Percentiles rank a stretch among this genome's conserved stretches.
These are phyloP conservation scores for Alethe castanea DNA, from an alignment of 2,113 vertebrate genomes.

Conservation along the genomic window DNA sequence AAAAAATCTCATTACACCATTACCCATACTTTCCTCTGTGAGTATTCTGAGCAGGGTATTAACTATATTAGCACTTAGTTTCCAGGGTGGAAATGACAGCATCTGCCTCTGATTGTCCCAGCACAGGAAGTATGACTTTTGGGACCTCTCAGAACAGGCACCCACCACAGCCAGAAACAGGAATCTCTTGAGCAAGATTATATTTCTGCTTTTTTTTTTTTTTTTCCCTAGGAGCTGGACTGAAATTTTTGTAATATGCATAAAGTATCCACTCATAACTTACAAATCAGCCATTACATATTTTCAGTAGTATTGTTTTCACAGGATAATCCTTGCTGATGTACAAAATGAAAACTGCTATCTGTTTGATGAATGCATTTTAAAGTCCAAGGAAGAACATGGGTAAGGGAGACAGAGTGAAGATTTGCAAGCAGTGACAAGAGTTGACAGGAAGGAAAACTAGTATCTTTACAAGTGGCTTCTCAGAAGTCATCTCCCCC, in stretches of 20 bases:
- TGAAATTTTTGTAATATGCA: background rate
- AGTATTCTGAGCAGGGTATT: background rate
- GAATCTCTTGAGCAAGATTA: background rate
- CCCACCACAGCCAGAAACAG: background rate
- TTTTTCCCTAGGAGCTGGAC: background rate
- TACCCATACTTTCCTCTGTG: background rate
- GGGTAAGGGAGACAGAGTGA: background rate
- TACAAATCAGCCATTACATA: background rate
- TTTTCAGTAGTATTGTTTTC: slow-evolving; percentile 5
- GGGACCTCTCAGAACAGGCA: background rate
- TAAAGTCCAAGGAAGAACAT: background rate
- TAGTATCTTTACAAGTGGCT: background rate
- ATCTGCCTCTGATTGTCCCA: background rate
- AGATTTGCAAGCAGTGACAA: background rate
- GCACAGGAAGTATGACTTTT: background rate
- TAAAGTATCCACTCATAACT: background rate
- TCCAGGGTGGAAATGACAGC: slow-evolving; percentile 13
- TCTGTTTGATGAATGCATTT: background rate
- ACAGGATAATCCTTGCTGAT: background rate
- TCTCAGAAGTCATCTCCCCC: background rate
- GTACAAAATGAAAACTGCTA: background rate
- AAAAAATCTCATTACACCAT: background rate
- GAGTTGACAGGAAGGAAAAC: background rate
- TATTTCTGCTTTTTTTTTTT: background rate
- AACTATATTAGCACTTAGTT: background rate